Base-by-base conservation (phyloP, 2,888 invertebrate genomes). In the Volucella bombylans region DNA sequence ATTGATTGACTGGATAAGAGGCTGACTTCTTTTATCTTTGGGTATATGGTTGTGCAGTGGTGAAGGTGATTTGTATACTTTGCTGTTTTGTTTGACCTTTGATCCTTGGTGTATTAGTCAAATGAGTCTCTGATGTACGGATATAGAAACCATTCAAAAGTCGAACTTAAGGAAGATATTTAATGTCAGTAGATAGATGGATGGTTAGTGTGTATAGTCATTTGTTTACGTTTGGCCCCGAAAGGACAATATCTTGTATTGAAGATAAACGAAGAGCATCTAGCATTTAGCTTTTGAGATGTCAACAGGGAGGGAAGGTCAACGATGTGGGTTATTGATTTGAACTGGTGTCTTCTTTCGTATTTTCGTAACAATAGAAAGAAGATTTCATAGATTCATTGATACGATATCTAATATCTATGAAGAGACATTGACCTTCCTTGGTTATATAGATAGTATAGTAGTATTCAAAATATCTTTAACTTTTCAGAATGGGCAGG, bases 1-100 rank as follows among this genome's bases (percentile, higher is more conserved):
- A 79, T 79, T 79, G 79, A 79, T 79, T 79, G 79, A 72, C 59
- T 72, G 52, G 50, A 52, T 72, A 79, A 72, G 79, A 72, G 65
- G 79, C 52, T 72, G 50, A 72, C 57, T 78, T 59, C 52, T 72
- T 69, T 57, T 78, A 71, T 71, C 78, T 71, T 18, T 15, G 41
- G 43, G n/a, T 68, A 52, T 52, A 61, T 67, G 45, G 31, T 41
- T 65, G 59, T 59, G 52, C 52, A 65, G 38, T 65, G 50, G 71
- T 57, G 54, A 65, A 79, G 59, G 65, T 79, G 72, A 79, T 72
- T 79, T 79, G 79, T 72, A 52, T 76, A 61, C 52, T 45, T 4
- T 43, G 41, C n/a, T 52, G 18, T 12, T 76, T 76, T 61, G 52
- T 61, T 68, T 68, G 68, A 61, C 52, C 76, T 76, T 61, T 61